phyloP scores from a whole-genome alignment of 2,888 invertebrate genomes.

The Microdon myrmicae region DNA sequence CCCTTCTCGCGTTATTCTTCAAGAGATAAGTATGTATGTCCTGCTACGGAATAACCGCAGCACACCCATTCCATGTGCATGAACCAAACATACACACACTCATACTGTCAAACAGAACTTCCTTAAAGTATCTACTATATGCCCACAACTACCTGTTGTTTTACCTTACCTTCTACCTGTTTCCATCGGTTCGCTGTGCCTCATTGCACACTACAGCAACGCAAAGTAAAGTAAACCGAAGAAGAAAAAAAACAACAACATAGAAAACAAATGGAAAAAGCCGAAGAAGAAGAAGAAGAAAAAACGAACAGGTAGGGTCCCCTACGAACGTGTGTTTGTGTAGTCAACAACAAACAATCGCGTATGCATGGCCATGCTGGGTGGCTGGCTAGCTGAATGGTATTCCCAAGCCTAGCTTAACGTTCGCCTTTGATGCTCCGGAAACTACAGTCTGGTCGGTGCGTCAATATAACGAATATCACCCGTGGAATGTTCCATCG shows the following conservation, averaged over 20 bases:
- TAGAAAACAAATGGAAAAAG: background rate
- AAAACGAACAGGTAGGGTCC: background rate
- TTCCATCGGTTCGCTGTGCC: background rate
- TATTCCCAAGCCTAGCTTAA: constrained; percentile 36
- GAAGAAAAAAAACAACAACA: constrained; percentile 1
- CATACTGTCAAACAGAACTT: no score
- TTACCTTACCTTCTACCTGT: background rate
- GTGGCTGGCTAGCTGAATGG: constrained; percentile 30
- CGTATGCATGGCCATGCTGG: constrained; percentile 17
- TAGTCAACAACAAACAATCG: constrained; percentile 6
- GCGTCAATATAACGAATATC: constrained; percentile 43
- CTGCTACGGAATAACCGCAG: no score
- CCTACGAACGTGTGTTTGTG: constrained; percentile 6
- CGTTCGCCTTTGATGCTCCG: constrained; percentile 29
- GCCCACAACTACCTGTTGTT: no score
- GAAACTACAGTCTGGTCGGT: constrained; percentile 36
- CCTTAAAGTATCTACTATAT: background rate
- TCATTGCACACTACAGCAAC: constrained; percentile 3
- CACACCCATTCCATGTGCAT: background rate
- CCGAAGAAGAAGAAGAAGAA: background rate
- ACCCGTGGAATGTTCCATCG: constrained; percentile 1
- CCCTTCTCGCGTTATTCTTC: no score
- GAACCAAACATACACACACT: constrained; percentile 1
- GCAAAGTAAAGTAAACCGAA: constrained; percentile 1
- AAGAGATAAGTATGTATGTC: no score